Evolutionary conservation across 1,140 invertebrate genomes (phyloP).

Genomic region (Trachymyrmex cornetzi): DNA sequence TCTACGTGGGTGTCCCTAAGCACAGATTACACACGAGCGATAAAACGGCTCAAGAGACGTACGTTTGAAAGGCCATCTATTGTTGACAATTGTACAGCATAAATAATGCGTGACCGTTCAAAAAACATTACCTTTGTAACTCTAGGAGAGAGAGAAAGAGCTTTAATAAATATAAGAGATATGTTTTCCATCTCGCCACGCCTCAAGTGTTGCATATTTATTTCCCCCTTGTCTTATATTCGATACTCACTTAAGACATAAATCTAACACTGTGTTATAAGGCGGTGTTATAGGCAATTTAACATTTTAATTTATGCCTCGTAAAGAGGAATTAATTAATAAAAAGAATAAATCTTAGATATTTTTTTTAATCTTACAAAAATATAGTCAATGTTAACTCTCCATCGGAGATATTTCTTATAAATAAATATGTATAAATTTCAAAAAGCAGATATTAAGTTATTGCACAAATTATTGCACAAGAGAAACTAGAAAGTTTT

Average conservation of each 20-base stretch:
- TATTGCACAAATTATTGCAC: neutral
- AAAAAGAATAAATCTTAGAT: constrained; percentile 2
- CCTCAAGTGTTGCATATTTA: neutral
- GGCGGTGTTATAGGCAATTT: neutral
- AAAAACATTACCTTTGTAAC: constrained; percentile 18
- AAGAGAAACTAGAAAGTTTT: neutral
- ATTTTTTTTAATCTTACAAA: neutral
- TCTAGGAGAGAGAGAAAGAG: neutral
- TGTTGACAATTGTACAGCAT: constrained; percentile 6
- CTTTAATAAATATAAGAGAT: neutral
- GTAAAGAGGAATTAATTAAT: neutral
- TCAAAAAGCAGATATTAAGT: too few species aligned
- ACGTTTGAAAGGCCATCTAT: neutral
- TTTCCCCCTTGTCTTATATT: neutral
- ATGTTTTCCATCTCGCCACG: neutral
- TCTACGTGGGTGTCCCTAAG: neutral
- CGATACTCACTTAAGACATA: neutral
- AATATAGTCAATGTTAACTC: neutral
- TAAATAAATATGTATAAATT: neutral
- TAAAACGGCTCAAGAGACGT: neutral
- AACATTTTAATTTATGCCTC: constrained; percentile 15
- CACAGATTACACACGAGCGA: neutral
- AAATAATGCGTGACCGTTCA: constrained; percentile 3
- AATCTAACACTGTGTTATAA: neutral
- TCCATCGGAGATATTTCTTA: neutral